These are phyloP conservation scores for Menidia beryllina DNA, from an alignment of 2,113 vertebrate species.

Conservation along the genomic window DNA sequence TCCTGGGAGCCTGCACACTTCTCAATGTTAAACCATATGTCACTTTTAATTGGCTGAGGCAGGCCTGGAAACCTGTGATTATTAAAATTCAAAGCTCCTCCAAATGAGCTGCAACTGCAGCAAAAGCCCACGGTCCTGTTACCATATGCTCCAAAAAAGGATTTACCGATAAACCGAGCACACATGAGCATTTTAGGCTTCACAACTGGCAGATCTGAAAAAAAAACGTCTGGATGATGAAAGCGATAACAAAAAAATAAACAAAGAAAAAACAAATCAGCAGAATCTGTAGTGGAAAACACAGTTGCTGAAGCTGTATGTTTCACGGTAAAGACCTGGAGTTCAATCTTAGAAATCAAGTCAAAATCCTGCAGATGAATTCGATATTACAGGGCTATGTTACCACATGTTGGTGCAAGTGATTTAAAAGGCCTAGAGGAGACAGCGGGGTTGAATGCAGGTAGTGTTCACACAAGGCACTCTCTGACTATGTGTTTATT, in stretches of 20 bases:
- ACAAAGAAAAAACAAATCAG: conserved; percentile 14
- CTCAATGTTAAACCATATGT: conserved; percentile 83
- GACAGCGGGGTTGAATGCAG: conserved; percentile 71
- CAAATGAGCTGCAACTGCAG: conserved; percentile 75
- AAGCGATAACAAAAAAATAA: no score
- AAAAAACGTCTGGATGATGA: conserved; percentile 16
- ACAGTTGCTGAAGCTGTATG: neutral
- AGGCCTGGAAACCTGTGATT: conserved; percentile 75
- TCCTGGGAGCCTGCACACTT: conserved; percentile 69
- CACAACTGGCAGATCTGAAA: conserved; percentile 22
- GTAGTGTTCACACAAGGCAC: conserved; percentile 63
- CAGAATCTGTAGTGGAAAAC: conserved; percentile 15
- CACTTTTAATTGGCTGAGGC: conserved; percentile 87
- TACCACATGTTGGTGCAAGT: conserved; percentile 59
- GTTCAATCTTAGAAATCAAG: conserved; percentile 55
- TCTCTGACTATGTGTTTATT: conserved; percentile 77
- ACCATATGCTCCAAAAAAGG: conserved; percentile 72
- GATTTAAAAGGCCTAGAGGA: conserved; percentile 55
- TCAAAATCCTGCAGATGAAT: conserved; percentile 11
- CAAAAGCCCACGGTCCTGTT: conserved; percentile 64
- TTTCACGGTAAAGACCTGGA: conserved; percentile 1
- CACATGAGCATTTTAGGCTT: conserved; percentile 39
- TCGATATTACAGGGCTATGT: conserved; percentile 71
- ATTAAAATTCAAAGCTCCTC: conserved; percentile 76
- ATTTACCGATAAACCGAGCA: conserved; percentile 73